Percentiles rank a stretch among this genome's conserved stretches.
phyloP scores from a whole-genome alignment of 2,113 vertebrate species.

The Illadopsis cleaveri region DNA sequence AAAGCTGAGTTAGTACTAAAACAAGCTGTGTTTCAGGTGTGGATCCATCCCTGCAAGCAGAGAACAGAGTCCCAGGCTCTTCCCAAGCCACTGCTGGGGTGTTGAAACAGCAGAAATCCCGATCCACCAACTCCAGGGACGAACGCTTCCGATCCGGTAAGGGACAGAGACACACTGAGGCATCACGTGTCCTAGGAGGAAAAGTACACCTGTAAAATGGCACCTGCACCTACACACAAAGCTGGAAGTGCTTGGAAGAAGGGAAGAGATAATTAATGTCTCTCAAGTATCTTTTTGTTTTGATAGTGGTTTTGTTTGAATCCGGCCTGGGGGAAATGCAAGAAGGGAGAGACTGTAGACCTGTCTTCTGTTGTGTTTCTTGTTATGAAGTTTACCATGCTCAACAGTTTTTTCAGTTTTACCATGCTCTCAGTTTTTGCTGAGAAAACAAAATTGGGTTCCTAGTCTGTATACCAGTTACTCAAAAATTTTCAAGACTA shows the following conservation, averaged over 20 bases:
- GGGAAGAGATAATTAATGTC: not conserved
- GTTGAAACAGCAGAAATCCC: constrained; percentile 83
- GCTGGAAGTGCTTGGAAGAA: not conserved
- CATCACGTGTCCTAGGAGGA: not conserved
- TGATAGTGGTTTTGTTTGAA: not conserved
- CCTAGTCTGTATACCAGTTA: not conserved
- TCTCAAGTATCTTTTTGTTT: not conserved
- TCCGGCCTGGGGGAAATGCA: not conserved
- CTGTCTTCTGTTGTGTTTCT: not conserved
- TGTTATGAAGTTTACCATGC: not conserved
- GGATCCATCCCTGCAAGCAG: constrained; percentile 88
- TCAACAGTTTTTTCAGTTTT: not conserved
- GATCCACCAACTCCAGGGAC: constrained; percentile 85
- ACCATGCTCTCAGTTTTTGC: not conserved
- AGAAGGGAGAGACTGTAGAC: not conserved
- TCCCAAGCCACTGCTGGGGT: constrained; percentile 69
- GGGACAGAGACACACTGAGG: not conserved
- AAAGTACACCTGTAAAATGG: not conserved
- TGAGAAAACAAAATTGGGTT: not conserved
- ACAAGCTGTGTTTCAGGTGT: constrained; percentile 79
- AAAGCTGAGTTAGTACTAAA: not conserved
- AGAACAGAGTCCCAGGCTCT: constrained; percentile 80
- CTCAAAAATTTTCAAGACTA: not conserved
- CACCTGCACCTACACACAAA: not conserved
- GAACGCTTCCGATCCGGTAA: constrained; percentile 96